Percentiles rank a stretch among this genome's conserved stretches.
Evolutionary conservation across 2,113 vertebrate genomes (phyloP).

Genomic region (Rhinolophus sinicus): DNA sequence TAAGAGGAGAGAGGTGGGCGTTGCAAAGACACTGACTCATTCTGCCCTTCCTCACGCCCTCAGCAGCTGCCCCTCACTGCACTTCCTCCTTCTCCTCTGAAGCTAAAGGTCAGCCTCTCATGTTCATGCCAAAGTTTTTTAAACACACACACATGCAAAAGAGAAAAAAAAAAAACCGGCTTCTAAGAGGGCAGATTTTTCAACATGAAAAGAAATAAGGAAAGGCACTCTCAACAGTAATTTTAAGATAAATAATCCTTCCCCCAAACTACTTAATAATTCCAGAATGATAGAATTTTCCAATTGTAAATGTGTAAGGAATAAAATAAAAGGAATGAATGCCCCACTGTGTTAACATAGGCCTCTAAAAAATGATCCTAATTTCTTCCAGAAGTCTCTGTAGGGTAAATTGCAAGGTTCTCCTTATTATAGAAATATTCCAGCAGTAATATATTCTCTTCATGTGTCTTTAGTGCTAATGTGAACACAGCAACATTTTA

Average conservation of each 20-base stretch:
- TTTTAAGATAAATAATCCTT: slow-evolving; percentile 41
- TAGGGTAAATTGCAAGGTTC: background rate
- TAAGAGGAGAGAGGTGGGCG: background rate
- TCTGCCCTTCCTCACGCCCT: background rate
- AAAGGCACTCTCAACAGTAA: slow-evolving; percentile 31
- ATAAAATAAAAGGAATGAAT: slow-evolving; percentile 58
- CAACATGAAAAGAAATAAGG: slow-evolving; percentile 50
- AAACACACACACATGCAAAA: background rate
- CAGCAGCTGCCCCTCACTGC: background rate
- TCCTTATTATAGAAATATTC: background rate
- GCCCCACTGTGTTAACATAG: background rate
- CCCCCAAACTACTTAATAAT: background rate
- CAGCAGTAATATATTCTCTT: background rate
- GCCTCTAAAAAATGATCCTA: slow-evolving; percentile 42
- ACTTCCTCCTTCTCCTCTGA: slow-evolving; percentile 53
- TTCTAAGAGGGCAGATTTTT: background rate
- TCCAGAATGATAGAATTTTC: slow-evolving; percentile 48
- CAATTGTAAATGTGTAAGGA: background rate
- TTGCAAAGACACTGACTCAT: background rate
- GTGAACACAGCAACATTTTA: background rate
- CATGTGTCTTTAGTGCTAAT: background rate
- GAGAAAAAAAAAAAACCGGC: no score
- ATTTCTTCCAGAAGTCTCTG: slow-evolving; percentile 53
- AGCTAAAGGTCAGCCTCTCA: slow-evolving; percentile 60
- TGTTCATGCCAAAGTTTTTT: slow-evolving; percentile 6